Conservation (phyloP, 2,113 vertebrate species). For the Megaceryle maxima region DNA sequence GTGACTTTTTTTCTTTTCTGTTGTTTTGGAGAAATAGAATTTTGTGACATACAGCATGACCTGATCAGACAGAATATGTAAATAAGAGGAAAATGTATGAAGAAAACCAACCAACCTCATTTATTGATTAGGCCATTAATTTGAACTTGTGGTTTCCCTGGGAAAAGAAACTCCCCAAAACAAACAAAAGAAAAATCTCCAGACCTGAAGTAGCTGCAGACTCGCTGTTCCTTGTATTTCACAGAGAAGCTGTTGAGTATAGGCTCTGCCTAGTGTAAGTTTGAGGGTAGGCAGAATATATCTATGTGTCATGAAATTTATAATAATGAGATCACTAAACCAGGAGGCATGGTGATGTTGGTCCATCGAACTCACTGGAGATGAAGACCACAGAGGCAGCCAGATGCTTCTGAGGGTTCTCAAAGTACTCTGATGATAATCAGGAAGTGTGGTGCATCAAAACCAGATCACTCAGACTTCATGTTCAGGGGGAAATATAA, state of each 20-base stretch:
- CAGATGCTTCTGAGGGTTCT: not conserved
- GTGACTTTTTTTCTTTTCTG: not conserved
- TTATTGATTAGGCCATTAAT: not conserved
- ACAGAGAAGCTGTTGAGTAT: not conserved
- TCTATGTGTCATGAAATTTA: not conserved
- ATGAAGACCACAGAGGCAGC: not conserved
- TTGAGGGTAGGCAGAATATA: not conserved
- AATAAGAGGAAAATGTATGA: not conserved
- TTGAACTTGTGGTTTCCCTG: not conserved
- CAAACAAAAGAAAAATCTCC: not conserved
- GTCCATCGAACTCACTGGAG: not conserved
- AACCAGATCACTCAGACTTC: not conserved
- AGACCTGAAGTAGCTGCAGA: not conserved
- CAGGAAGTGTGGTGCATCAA: not conserved
- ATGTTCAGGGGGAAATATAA: not conserved
- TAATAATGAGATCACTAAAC: not conserved
- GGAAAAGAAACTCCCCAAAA: not conserved
- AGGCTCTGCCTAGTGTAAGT: not conserved
- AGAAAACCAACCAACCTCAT: not conserved
- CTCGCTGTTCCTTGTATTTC: not conserved
- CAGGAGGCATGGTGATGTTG: not conserved
- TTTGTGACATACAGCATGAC: not conserved
- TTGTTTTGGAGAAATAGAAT: not conserved
- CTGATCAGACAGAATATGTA: not conserved
- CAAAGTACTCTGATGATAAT: not conserved